A percentile compares a stretch with the other conserved stretches of the same genome.
phyloP scores from a whole-genome alignment of 2,888 invertebrate genomes.

The Magallana nippona region DNA sequence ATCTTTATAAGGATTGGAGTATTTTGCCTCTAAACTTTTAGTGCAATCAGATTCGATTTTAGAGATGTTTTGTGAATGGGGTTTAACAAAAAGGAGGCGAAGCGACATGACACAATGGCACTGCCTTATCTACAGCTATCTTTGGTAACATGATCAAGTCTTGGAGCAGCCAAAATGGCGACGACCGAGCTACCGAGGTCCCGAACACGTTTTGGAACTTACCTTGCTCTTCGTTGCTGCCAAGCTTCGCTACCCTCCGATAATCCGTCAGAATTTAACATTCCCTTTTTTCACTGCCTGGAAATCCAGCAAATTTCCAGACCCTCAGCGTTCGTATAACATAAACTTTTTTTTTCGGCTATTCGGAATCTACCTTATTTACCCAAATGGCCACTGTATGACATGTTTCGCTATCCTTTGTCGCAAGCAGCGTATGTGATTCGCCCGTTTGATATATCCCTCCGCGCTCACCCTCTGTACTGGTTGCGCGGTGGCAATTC shows the following conservation, averaged over 20 bases:
- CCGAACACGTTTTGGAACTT: constrained; percentile 41
- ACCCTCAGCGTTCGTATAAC: not conserved
- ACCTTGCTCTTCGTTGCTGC: constrained; percentile 48
- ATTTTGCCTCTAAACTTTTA: not conserved
- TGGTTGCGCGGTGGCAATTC: too few species aligned
- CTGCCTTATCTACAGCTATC: constrained; percentile 20
- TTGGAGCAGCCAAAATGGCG: constrained; percentile 47
- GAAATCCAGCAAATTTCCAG: constrained; percentile 33
- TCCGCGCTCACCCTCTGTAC: not conserved
- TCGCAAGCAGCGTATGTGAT: constrained; percentile 33
- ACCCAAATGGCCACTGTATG: constrained; percentile 10
- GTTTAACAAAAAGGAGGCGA: not conserved
- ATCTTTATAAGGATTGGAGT: too few species aligned
- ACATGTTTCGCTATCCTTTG: constrained; percentile 29
- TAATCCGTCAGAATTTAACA: constrained; percentile 46
- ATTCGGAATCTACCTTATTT: constrained; percentile 21
- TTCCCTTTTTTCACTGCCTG: constrained; percentile 33
- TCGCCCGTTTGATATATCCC: not conserved
- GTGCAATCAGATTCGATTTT: not conserved
- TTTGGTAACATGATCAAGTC: constrained; percentile 31
- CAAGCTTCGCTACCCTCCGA: constrained; percentile 42
- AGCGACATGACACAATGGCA: constrained; percentile 20
- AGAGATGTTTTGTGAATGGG: not conserved
- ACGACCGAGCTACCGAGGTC: constrained; percentile 35
- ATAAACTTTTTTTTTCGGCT: constrained; percentile 16